Conservation (phyloP, 2,797 vertebrate genomes). For the Gymnocypris eckloni region DNA sequence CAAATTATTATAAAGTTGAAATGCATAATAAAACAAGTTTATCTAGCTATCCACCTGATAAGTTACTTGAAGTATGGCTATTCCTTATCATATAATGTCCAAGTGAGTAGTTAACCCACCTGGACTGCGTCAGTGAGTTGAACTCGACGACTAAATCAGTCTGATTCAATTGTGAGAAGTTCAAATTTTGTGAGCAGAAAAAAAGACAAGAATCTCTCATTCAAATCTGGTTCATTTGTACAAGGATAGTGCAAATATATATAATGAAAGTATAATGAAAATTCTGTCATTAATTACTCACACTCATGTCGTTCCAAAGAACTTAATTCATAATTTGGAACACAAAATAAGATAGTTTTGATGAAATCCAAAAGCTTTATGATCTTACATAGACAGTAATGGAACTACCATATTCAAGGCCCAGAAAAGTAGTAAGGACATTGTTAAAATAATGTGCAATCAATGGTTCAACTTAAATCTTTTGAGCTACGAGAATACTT, state of each 20-base stretch:
- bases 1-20: background rate
- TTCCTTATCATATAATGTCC: background rate
- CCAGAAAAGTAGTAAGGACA: background rate
- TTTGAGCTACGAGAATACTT: background rate
- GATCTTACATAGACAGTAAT: background rate
- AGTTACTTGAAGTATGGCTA: background rate
- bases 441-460: background rate
- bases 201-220: background rate
- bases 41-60: background rate
- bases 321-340: background rate
- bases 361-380: background rate
- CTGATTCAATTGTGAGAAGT: background rate
- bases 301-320: background rate
- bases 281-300: background rate
- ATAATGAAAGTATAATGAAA: background rate
- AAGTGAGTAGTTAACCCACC: slow-evolving; percentile 7
- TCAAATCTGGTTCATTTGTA: background rate
- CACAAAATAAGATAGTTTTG: background rate
- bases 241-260: too few species aligned
- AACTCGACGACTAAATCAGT: background rate
- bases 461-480: background rate
- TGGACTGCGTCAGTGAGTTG: background rate
- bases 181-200: background rate
- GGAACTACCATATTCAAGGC: background rate
- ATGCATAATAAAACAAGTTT: background rate